Evolutionary conservation across 2,113 vertebrate genomes (phyloP), one percentile per base, ranked within the genome.

Genomic region (Pimephales promelas): DNA sequence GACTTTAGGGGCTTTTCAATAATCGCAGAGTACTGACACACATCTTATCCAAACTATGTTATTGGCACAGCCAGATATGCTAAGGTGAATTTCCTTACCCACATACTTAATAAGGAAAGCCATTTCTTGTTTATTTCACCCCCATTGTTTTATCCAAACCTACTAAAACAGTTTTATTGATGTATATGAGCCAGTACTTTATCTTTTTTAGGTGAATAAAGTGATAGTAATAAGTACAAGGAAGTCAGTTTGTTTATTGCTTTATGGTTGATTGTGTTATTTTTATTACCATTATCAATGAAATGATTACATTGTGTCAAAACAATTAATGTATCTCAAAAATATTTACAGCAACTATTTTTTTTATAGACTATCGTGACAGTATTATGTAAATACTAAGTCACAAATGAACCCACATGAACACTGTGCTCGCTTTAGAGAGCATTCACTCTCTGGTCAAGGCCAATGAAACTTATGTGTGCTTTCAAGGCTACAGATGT

Each of bases 401-500:
- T 56, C 28, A 81, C 7, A 40, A 18, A 24, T 56, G 20, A 56
- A 68, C 28, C 56, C 10, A 14, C n/a, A n/a, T n/a, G n/a, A n/a
- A n/a, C 56, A 22, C 34, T 85, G 47, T 47, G 47, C 22, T 74
- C 78, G 79, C 18, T 70, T 28, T 28, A 47, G 20, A 86, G 72
- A 22, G 5, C 57, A 76, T 31, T 59, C 5, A 68, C 52, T 78
- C 73, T 61, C 34, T 28, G 16, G 74, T 83, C 88, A 90, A 88
- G 90, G 84, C 59, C 43, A 81, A 34, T 47, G 13, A 40, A 59
- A 64, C 10, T 11, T 56, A 70, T 54, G 47, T 56, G 18, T 62
- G 26, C 22, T 57, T 66, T 83, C 87, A 88, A 88, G 87, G 87
- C 61, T 82, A 81, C 34, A 57, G 43, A 79, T 24, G 43, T 88